Conservation (phyloP, 2,113 vertebrate species). For the Chionodraco myersi region DNA sequence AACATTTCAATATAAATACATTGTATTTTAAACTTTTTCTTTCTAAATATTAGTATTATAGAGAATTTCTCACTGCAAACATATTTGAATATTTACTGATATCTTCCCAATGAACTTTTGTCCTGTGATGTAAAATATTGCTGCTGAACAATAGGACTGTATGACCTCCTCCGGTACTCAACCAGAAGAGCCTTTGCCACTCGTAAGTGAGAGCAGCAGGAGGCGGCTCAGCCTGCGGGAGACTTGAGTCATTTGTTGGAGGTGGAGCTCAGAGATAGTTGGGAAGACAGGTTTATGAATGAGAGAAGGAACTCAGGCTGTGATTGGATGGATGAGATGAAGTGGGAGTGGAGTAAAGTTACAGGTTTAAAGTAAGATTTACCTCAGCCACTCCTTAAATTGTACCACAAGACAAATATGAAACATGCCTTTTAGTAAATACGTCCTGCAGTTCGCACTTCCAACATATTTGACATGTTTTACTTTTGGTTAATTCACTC, state of each 20-base stretch:
- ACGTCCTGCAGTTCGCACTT: not conserved
- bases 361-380: too few species aligned
- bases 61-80: not conserved
- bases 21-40: not conserved
- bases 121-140: not conserved
- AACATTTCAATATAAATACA: not conserved
- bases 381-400: not conserved
- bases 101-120: not conserved
- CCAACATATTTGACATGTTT: not conserved
- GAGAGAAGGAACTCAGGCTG: not conserved
- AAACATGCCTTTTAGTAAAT: not conserved
- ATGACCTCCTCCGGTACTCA: not conserved
- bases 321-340: not conserved
- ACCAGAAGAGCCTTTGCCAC: not conserved
- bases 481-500: constrained; percentile 1
- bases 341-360: not conserved
- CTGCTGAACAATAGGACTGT: not conserved
- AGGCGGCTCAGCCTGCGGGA: constrained; percentile 15
- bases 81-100: not conserved
- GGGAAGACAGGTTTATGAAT: constrained; percentile 32
- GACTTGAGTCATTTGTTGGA: constrained; percentile 46
- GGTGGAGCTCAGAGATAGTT: constrained; percentile 10
- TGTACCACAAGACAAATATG: not conserved
- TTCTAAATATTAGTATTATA: not conserved
- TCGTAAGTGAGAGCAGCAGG: constrained; percentile 1